These are phyloP conservation scores for Lerista edwardsae DNA, from an alignment of 2,797 vertebrate genomes.

Conservation along the genomic window DNA sequence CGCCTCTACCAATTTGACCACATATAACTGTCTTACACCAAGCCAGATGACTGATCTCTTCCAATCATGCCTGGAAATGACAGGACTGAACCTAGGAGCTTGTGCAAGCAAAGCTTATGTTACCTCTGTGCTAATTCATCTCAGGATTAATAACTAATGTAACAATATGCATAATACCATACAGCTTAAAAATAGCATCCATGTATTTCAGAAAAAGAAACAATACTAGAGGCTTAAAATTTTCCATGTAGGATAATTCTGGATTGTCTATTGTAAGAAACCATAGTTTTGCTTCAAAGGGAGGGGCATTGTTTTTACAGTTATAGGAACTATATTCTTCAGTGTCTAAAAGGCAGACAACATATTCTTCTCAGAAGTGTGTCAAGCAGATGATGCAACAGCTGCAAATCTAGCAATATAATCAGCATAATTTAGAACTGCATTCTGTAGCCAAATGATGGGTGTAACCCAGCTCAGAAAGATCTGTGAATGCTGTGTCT, in stretches of 20 bases:
- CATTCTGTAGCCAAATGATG: constrained; percentile 47
- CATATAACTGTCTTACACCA: no score
- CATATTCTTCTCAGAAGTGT: constrained; percentile 11
- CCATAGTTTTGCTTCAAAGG: background rate
- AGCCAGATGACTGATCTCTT: no score
- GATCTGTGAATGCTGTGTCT: constrained; percentile 35
- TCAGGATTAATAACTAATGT: no score
- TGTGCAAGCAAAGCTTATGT: no score
- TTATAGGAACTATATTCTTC: constrained; percentile 38
- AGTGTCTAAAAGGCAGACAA: background rate
- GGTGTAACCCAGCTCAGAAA: constrained; percentile 55
- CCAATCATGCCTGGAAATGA: no score
- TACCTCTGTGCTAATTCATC: no score
- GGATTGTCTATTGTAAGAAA: background rate
- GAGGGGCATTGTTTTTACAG: background rate
- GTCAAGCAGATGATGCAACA: constrained; percentile 51
- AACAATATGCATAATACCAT: no score
- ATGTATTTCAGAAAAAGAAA: no score
- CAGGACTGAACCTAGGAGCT: no score
- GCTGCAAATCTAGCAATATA: constrained; percentile 40
- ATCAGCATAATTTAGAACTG: constrained; percentile 36
- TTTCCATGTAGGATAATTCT: background rate
- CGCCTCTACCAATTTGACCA: no score
- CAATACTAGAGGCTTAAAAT: background rate
- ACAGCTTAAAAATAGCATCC: no score